phyloP scores from a whole-genome alignment of 2,113 vertebrate genomes.

The Misgurnus mizolepis region DNA sequence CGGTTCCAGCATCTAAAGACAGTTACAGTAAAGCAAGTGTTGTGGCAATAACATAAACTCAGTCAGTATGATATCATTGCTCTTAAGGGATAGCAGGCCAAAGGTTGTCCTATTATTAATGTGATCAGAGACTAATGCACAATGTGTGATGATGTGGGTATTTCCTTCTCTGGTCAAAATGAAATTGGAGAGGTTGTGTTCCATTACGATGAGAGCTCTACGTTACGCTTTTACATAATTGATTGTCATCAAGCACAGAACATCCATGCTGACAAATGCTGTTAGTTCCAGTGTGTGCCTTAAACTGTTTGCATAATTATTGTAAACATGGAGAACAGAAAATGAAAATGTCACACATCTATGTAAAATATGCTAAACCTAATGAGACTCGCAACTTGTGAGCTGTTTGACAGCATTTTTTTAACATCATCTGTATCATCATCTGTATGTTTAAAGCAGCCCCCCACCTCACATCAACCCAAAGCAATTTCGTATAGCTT shows the following conservation, averaged over 20 bases:
- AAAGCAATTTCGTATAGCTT: no score
- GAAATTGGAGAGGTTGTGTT: constrained; percentile 46
- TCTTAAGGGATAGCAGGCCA: not conserved
- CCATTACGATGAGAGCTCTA: constrained; percentile 47
- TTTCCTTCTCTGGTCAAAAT: not conserved
- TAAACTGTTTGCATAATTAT: not conserved
- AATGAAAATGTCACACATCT: not conserved
- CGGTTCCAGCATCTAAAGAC: not conserved
- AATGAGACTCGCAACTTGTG: no score
- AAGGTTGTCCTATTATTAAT: constrained; percentile 18
- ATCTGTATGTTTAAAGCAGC: no score
- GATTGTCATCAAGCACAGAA: constrained; percentile 22
- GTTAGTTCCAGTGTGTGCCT: not conserved
- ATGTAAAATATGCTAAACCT: no score
- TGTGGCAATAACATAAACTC: not conserved
- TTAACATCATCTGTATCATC: no score
- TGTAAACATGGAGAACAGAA: not conserved
- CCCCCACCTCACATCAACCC: no score
- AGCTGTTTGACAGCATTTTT: no score
- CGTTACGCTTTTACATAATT: constrained; percentile 46
- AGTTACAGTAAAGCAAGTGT: not conserved
- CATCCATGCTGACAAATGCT: constrained; percentile 28
- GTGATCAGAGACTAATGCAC: not conserved
- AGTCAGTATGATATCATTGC: not conserved
- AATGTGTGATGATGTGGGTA: not conserved